Conservation (phyloP, 2,797 vertebrate species). For the Ara ararauna region DNA sequence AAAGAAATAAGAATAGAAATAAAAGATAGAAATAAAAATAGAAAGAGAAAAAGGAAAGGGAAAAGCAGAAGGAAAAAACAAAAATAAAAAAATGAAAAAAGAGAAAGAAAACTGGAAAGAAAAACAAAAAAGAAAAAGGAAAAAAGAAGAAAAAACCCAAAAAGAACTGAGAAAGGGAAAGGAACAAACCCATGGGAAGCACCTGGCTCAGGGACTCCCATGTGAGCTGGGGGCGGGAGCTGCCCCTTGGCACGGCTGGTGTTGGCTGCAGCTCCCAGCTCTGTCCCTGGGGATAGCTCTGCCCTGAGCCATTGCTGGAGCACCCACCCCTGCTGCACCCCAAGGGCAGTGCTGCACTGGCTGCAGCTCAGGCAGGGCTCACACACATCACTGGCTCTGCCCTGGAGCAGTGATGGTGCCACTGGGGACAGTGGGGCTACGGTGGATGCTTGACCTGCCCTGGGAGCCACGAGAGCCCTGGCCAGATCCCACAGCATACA, state of each 20-base stretch:
- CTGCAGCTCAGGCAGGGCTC: not conserved
- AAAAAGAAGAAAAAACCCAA: no score
- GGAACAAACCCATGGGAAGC: not conserved
- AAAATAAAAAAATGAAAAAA: no score
- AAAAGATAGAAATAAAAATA: no score
- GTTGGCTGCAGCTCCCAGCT: not conserved
- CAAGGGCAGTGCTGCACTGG: not conserved
- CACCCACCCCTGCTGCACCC: not conserved
- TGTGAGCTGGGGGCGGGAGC: accelerated
- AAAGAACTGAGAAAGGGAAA: not conserved
- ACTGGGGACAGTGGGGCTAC: accelerated
- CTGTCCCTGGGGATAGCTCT: not conserved
- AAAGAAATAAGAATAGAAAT: accelerated
- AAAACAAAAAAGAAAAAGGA: accelerated
- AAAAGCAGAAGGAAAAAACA: accelerated
- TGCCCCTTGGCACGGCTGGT: accelerated
- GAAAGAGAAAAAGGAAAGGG: accelerated
- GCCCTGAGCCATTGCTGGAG: accelerated
- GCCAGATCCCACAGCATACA: not conserved
- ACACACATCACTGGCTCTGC: not conserved
- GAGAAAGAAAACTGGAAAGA: no score
- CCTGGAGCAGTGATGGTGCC: not conserved
- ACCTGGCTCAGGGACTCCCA: not conserved
- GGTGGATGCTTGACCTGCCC: not conserved
- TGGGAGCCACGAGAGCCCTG: not conserved